Evolutionary conservation across 1,140 invertebrate genomes (phyloP).

Genomic region (Laupala kohalensis): DNA sequence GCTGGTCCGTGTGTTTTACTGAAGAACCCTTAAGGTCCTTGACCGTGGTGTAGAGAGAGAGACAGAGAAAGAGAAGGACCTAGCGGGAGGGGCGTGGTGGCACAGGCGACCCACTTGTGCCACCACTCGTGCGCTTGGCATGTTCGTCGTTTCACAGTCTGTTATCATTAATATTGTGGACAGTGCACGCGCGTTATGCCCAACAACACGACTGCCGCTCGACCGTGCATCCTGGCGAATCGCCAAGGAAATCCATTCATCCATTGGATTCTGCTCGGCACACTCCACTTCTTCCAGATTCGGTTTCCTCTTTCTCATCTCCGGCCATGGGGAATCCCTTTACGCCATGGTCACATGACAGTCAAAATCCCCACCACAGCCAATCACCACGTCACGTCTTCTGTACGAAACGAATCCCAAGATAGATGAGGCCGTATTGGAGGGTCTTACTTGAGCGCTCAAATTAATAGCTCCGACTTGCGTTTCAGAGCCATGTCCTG

Average conservation of each 20-base stretch:
- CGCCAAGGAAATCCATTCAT: not conserved
- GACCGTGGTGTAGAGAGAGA: too few species aligned
- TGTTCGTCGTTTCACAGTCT: not conserved
- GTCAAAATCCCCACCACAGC: too few species aligned
- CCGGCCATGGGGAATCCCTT: not conserved
- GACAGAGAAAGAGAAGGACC: too few species aligned
- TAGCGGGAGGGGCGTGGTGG: too few species aligned
- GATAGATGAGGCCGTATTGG: not conserved
- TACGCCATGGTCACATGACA: not conserved
- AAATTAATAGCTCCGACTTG: not conserved
- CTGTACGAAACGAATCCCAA: not conserved
- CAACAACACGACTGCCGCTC: not conserved
- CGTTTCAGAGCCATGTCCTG: not conserved
- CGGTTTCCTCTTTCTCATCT: not conserved
- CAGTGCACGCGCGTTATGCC: not conserved
- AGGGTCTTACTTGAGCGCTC: not conserved
- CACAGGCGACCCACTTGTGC: too few species aligned
- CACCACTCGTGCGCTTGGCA: not conserved
- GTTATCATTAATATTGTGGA: not conserved
- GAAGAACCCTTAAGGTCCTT: too few species aligned
- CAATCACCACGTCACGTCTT: not conserved
- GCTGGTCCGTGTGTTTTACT: too few species aligned
- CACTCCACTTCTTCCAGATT: too few species aligned
- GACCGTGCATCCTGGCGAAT: not conserved
- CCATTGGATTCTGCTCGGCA: too few species aligned